phyloP scores from a whole-genome alignment of 2,797 vertebrate species.

The Bovichtus diacanthus region DNA sequence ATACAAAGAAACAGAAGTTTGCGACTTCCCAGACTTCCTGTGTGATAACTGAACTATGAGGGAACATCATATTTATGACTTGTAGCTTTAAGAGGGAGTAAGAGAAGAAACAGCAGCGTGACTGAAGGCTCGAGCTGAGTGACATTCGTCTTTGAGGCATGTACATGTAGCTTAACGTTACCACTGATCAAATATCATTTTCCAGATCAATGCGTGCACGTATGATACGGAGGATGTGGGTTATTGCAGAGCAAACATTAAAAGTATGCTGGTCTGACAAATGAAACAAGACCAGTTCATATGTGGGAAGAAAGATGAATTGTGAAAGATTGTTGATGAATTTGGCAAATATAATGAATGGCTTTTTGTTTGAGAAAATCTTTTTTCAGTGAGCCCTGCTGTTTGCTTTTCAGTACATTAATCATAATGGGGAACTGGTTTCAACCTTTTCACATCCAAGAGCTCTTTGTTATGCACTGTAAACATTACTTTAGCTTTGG shows the following conservation, averaged over 20 bases:
- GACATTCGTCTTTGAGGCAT: slow-evolving; percentile 23
- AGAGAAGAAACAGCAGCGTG: not conserved
- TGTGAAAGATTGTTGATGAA: slow-evolving; percentile 53
- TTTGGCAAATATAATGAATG: slow-evolving; percentile 64
- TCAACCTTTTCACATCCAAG: slow-evolving; percentile 73
- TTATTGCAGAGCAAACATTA: slow-evolving; percentile 42
- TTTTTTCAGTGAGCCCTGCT: slow-evolving; percentile 64
- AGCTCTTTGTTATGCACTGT: slow-evolving; percentile 80
- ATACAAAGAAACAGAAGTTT: not conserved
- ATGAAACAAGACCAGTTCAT: slow-evolving; percentile 11
- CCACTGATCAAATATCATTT: slow-evolving; percentile 34
- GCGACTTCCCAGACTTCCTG: slow-evolving; percentile 14
- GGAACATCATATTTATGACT: no score
- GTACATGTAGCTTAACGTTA: slow-evolving; percentile 12
- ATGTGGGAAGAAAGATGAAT: not conserved
- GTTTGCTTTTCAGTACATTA: slow-evolving; percentile 81
- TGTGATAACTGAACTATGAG: slow-evolving; percentile 1
- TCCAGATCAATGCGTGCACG: slow-evolving; percentile 16
- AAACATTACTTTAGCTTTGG: slow-evolving; percentile 78
- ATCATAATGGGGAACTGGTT: slow-evolving; percentile 76
- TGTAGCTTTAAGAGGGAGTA: slow-evolving; percentile 25
- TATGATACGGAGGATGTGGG: slow-evolving; percentile 12
- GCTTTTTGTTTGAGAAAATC: slow-evolving; percentile 63
- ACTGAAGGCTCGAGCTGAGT: slow-evolving; percentile 14
- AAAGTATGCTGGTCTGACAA: not conserved